These are phyloP conservation scores for Conistra vaccinii DNA, from an alignment of 2,888 invertebrate species.

Conservation along the genomic window DNA sequence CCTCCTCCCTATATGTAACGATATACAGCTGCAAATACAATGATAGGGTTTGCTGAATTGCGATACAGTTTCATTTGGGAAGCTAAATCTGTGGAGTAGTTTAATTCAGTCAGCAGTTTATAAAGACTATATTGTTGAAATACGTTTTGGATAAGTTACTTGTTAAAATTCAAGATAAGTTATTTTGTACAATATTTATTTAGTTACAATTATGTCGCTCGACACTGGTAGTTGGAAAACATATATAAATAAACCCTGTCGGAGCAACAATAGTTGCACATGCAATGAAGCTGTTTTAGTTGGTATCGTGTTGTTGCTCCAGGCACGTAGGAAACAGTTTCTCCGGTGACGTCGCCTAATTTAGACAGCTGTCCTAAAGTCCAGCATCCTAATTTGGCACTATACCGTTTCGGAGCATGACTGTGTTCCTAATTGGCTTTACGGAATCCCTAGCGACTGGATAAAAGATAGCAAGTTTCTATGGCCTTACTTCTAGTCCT, in stretches of 20 bases:
- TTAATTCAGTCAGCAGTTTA: constrained; percentile 15
- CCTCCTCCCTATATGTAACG: constrained; percentile 52
- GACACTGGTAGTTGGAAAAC: constrained; percentile 17
- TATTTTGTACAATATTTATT: neutral
- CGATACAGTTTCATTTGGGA: constrained; percentile 42
- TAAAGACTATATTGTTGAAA: neutral
- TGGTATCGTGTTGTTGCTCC: constrained; percentile 39
- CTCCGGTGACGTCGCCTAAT: constrained; percentile 49
- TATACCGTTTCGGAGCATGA: constrained; percentile 41
- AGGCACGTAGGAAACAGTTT: constrained; percentile 55
- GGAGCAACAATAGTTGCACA: constrained; percentile 31
- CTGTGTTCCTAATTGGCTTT: constrained; percentile 58
- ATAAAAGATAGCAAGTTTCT: constrained; percentile 49
- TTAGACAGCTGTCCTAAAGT: constrained; percentile 61
- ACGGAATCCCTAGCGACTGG: constrained; percentile 36
- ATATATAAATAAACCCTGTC: constrained; percentile 21
- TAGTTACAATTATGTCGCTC: neutral
- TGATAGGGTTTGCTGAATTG: constrained; percentile 61
- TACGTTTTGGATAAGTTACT: neutral
- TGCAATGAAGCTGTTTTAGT: constrained; percentile 58
- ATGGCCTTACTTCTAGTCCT: constrained; percentile 29
- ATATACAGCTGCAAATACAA: constrained; percentile 59
- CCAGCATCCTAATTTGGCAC: constrained; percentile 52
- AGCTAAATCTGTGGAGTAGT: constrained; percentile 28
- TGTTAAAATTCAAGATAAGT: neutral